A percentile compares a stretch with the other conserved stretches of the same genome.
Conservation (phyloP, 92 coral and sea anemone genomes). For the Palythoa grandis region DNA sequence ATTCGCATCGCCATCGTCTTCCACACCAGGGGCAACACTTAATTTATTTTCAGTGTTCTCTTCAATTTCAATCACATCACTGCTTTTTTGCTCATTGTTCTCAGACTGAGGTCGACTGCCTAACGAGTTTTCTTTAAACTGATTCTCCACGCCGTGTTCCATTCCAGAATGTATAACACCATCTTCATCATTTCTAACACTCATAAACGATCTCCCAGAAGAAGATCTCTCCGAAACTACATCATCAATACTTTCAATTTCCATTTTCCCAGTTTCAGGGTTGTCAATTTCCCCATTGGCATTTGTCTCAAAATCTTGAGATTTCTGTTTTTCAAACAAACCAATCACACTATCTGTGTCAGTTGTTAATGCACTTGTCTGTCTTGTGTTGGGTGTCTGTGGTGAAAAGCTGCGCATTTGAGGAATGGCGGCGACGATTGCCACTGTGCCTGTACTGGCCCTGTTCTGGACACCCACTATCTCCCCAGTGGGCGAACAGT, state of each 20-base stretch:
- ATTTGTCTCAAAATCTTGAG: background rate
- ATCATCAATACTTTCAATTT: conserved; percentile 57
- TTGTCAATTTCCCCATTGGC: conserved; percentile 10
- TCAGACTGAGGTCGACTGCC: background rate
- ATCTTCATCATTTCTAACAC: conserved; percentile 20
- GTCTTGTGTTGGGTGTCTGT: conserved; percentile 20
- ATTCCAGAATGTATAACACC: background rate
- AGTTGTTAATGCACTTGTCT: conserved; percentile 29
- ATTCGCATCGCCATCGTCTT: background rate
- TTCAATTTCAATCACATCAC: background rate
- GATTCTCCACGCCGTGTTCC: background rate
- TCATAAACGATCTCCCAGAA: conserved; percentile 37
- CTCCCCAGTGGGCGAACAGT: conserved; percentile 52
- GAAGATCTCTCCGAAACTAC: conserved; percentile 46
- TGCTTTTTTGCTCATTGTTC: background rate
- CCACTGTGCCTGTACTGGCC: conserved; percentile 56
- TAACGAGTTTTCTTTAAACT: background rate
- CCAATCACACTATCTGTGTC: conserved; percentile 29
- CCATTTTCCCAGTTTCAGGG: conserved; percentile 31
- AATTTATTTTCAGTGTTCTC: background rate
- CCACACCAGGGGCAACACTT: background rate
- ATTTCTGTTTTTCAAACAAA: conserved; percentile 15
- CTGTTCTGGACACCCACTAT: conserved; percentile 59
- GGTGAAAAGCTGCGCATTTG: conserved; percentile 45
- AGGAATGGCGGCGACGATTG: conserved; percentile 50